Percentiles rank a stretch among this genome's conserved stretches.
Evolutionary conservation across 2,888 invertebrate genomes (phyloP).

Genomic region (Dicyrtomina minuta): DNA sequence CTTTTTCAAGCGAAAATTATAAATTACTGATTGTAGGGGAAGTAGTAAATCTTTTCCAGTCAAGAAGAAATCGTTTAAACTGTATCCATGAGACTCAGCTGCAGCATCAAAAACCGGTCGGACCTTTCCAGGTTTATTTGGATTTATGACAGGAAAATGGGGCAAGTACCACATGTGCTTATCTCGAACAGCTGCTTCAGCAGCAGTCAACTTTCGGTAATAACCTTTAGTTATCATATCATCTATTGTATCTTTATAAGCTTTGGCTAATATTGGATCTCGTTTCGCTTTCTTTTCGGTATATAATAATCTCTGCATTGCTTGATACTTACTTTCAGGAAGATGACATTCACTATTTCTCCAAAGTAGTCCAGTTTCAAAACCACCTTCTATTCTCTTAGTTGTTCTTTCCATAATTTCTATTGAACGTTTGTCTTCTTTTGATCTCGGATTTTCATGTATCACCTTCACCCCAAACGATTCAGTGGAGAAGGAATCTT

Average conservation of each 20-base stretch:
- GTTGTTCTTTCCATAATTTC: neutral
- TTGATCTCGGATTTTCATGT: neutral
- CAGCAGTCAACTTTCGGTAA: slow-evolving; percentile 1
- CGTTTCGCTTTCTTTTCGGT: slow-evolving; percentile 14
- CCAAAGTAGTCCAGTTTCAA: slow-evolving; percentile 7
- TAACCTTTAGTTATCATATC: slow-evolving; percentile 2
- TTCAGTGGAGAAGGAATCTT: slow-evolving; percentile 1
- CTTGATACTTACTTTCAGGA: neutral
- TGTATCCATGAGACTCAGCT: slow-evolving; percentile 21
- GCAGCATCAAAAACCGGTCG: slow-evolving; percentile 47
- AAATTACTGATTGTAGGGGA: slow-evolving; percentile 28
- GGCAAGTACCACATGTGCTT: slow-evolving; percentile 40
- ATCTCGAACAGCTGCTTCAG: neutral
- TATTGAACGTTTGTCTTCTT: slow-evolving; percentile 8
- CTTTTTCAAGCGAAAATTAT: slow-evolving; percentile 34
- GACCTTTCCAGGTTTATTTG: slow-evolving; percentile 45
- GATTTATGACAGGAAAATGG: slow-evolving; percentile 41
- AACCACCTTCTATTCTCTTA: neutral
- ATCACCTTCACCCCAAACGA: neutral
- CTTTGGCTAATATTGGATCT: neutral
- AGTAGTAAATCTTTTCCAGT: slow-evolving; percentile 38
- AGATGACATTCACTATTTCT: neutral
- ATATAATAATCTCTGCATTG: neutral
- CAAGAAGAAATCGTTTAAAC: slow-evolving; percentile 40
- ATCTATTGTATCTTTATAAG: neutral